These are phyloP conservation scores for Dermatophagoides farinae DNA, from an alignment of 1,140 invertebrate genomes.

Conservation along the genomic window DNA sequence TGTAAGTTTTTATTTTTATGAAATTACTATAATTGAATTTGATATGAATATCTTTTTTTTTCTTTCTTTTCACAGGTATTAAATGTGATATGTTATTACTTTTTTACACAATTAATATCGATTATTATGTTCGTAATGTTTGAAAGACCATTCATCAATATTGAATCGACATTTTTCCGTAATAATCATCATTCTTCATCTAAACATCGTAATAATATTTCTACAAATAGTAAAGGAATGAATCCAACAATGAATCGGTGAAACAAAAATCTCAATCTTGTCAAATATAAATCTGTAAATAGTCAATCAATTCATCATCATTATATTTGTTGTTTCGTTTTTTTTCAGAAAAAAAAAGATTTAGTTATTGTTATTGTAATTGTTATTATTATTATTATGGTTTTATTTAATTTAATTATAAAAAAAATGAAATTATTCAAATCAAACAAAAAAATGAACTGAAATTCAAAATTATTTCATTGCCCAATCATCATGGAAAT, in stretches of 20 bases:
- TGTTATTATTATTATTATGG: no score
- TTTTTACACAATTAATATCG: neutral
- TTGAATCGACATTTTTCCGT: neutral
- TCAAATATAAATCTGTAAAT: neutral
- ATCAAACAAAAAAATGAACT: no score
- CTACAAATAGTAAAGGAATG: neutral
- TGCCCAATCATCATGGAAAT: neutral
- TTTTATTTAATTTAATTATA: no score
- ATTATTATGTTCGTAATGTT: neutral
- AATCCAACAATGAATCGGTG: neutral
- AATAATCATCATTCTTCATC: no score
- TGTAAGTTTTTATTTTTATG: constrained; percentile 1
- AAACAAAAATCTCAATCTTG: no score
- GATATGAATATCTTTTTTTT: neutral
- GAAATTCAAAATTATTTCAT: neutral
- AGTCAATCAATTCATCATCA: neutral
- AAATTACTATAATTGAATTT: neutral
- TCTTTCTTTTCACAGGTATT: neutral
- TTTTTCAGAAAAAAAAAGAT: no score
- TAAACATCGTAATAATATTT: neutral
- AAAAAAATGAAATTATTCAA: no score
- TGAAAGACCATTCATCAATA: neutral
- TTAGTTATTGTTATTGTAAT: no score
- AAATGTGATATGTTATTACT: neutral
- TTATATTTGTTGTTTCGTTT: neutral